Evolutionary conservation across 1,140 invertebrate genomes (phyloP).

Genomic region (Acromyrmex heyeri): DNA sequence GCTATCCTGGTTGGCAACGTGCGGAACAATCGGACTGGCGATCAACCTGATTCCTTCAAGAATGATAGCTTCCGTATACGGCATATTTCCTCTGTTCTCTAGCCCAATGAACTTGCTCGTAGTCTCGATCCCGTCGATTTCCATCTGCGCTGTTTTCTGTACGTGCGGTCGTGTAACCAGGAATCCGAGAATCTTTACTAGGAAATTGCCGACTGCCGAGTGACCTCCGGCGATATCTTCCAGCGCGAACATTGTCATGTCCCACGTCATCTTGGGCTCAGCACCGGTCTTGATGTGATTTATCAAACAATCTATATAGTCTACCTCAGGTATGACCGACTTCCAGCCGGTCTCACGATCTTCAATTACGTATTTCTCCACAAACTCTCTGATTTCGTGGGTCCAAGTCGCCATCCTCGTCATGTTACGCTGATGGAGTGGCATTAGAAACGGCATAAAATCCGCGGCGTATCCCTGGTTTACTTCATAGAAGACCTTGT

Average conservation of each 20-base stretch:
- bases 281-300: constrained; percentile 89
- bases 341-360: constrained; percentile 88
- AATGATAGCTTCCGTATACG: constrained; percentile 94
- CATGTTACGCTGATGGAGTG: constrained; percentile 91
- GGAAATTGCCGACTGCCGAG: constrained; percentile 94
- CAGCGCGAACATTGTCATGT: constrained; percentile 92
- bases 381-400: constrained; percentile 91
- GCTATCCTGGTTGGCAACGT: constrained; percentile 93
- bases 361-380: constrained; percentile 91
- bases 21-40: constrained; percentile 96
- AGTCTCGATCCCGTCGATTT: constrained; percentile 89
- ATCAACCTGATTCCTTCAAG: constrained; percentile 93
- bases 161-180: constrained; percentile 89
- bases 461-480: constrained; percentile 96
- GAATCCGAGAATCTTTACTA: constrained; percentile 91
- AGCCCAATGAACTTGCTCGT: constrained; percentile 87
- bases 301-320: constrained; percentile 92
- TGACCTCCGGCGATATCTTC: constrained; percentile 96
- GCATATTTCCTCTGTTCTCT: constrained; percentile 90
- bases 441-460: constrained; percentile 94
- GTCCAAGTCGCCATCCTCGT: constrained; percentile 90
- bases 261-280: constrained; percentile 87
- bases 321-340: constrained; percentile 82
- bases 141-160: constrained; percentile 89
- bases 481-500: constrained; percentile 96